phyloP scores from a whole-genome alignment of 1,140 invertebrate species.

The Tetraneura akinire region DNA sequence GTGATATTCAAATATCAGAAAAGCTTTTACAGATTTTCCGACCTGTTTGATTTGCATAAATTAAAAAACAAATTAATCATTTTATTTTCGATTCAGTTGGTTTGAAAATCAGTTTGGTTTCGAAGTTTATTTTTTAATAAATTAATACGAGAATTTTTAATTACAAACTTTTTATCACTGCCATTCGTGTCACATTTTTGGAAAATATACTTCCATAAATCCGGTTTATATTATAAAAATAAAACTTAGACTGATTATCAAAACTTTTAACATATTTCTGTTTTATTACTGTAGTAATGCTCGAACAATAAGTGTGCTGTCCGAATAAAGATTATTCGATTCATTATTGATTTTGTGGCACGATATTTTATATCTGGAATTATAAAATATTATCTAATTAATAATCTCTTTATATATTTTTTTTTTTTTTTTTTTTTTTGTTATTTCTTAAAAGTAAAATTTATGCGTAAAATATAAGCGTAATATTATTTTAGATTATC shows the following conservation, averaged over 20 bases:
- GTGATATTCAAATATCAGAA: background rate
- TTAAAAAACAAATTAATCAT: background rate
- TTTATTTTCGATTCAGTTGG: background rate
- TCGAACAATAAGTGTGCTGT: background rate
- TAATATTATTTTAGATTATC: too few species aligned
- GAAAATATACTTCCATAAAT: background rate
- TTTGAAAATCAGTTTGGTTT: background rate
- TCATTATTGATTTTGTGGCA: background rate
- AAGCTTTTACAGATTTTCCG: background rate
- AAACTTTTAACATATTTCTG: background rate
- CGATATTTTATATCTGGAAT: too few species aligned
- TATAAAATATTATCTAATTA: too few species aligned
- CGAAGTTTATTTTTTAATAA: background rate
- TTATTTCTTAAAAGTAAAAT: too few species aligned
- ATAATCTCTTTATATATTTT: too few species aligned
- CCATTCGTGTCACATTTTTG: background rate
- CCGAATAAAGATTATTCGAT: background rate
- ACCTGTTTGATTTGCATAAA: background rate
- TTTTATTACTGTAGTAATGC: too few species aligned
- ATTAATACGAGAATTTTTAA: background rate
- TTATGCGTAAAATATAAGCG: too few species aligned
- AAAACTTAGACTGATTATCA: background rate
- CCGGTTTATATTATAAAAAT: background rate
- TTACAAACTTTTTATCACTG: conserved; percentile 3
- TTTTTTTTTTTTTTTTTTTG: too few species aligned